phyloP scores from a whole-genome alignment of 2,888 invertebrate species.

The Volucella inanis region DNA sequence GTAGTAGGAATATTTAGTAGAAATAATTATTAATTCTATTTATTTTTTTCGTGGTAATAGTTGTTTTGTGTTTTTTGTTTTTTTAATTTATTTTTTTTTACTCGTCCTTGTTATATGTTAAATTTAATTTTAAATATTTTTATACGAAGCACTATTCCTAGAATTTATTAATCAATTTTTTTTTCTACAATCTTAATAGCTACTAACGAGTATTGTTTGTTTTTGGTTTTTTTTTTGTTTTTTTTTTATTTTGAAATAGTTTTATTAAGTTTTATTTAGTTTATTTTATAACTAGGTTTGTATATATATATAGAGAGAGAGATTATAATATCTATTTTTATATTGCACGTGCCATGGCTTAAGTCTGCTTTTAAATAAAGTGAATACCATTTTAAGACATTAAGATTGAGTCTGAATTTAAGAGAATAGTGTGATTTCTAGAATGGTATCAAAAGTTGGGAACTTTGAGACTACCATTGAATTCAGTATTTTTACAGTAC shows the following conservation, averaged over 20 bases:
- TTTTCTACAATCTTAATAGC: conserved; percentile 53
- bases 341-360: conserved; percentile 49
- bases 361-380: conserved; percentile 38
- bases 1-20: conserved; percentile 73
- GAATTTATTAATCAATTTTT: conserved; percentile 24
- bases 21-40: conserved; percentile 56
- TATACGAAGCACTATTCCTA: conserved; percentile 52
- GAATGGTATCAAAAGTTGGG: no score
- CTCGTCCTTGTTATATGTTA: background rate
- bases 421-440: no score
- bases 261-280: conserved; percentile 65
- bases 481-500: no score
- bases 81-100: conserved; percentile 57
- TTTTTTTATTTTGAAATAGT: conserved; percentile 41
- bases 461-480: no score
- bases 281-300: conserved; percentile 39
- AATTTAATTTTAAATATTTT: background rate
- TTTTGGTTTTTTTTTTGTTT: conserved; percentile 30
- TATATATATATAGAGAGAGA: conserved; percentile 64
- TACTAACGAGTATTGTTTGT: conserved; percentile 41
- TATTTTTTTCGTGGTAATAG: conserved; percentile 55
- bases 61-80: conserved; percentile 66
- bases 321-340: conserved; percentile 29
- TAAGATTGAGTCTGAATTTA: background rate
- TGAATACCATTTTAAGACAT: conserved; percentile 8